A percentile compares a stretch with the other conserved stretches of the same genome.
Conservation (phyloP, 2,797 vertebrate genomes). For the Acropternis orthonyx region DNA sequence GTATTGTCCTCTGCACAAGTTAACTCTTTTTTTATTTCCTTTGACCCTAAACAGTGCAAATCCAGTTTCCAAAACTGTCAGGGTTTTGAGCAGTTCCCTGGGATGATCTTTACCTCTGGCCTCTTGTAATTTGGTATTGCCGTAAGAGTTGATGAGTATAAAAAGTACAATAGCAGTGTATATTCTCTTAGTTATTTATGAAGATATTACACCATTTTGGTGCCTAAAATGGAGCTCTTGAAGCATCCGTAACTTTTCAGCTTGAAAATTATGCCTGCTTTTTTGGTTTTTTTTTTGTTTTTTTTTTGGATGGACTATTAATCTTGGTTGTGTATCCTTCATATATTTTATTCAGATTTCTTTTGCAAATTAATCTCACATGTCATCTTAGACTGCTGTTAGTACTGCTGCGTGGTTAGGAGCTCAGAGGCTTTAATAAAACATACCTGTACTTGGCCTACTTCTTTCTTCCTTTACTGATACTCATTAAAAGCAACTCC, state of each 20-base stretch:
- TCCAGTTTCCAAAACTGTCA: neutral
- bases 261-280: neutral
- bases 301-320: neutral
- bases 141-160: neutral
- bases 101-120: neutral
- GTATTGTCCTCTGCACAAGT: neutral
- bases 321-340: neutral
- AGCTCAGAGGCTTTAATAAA: slow-evolving; percentile 28
- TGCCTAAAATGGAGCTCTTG: neutral
- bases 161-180: neutral
- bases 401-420: neutral
- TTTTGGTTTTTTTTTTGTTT: too few relatives aligned
- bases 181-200: neutral
- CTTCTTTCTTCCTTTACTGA: neutral
- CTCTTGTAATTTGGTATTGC: neutral
- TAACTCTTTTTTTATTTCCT: neutral
- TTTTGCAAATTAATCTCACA: neutral
- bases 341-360: neutral
- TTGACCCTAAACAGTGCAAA: neutral
- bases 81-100: neutral
- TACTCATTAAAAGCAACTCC: neutral
- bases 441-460: slow-evolving; percentile 5
- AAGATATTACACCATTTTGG: neutral
- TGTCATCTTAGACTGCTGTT: neutral
- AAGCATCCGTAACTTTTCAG: neutral